These are phyloP conservation scores for Andrena praecox DNA, from an alignment of 2,888 invertebrate genomes.

Conservation along the genomic window DNA sequence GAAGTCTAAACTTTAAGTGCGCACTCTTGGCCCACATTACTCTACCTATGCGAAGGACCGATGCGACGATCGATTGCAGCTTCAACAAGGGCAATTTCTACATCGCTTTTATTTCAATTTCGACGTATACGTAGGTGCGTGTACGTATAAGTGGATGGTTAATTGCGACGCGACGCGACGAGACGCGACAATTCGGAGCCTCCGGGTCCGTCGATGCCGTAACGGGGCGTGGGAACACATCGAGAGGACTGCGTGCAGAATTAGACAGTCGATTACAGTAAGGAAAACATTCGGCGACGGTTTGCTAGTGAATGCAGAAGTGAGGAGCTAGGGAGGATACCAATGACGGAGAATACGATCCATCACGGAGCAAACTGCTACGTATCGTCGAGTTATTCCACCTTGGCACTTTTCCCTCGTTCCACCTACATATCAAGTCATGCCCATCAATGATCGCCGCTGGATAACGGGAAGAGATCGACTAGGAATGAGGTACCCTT, in stretches of 20 bases:
- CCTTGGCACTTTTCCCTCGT: neutral
- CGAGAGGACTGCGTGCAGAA: neutral
- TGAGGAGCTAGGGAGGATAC: neutral
- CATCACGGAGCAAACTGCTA: neutral
- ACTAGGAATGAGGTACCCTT: no score
- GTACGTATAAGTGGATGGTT: no score
- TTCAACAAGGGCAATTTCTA: no score
- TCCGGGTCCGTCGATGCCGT: neutral
- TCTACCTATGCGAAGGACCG: no score
- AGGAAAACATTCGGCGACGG: neutral
- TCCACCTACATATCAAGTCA: neutral
- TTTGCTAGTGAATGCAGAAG: neutral
- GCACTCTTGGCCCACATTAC: no score
- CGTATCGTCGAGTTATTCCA: neutral
- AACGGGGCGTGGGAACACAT: neutral
- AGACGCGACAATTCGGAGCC: neutral
- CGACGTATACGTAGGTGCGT: no score
- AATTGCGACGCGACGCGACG: neutral
- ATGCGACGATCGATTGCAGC: no score
- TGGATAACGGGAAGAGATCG: neutral
- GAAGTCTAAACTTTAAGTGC: no score
- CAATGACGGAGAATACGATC: neutral
- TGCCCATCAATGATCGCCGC: constrained; percentile 22
- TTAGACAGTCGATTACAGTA: neutral
- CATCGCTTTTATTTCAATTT: no score